Evolutionary conservation across 2,888 invertebrate genomes (phyloP), one percentile per base, ranked within the genome.

Genomic region (Drosophila ezoana): DNA sequence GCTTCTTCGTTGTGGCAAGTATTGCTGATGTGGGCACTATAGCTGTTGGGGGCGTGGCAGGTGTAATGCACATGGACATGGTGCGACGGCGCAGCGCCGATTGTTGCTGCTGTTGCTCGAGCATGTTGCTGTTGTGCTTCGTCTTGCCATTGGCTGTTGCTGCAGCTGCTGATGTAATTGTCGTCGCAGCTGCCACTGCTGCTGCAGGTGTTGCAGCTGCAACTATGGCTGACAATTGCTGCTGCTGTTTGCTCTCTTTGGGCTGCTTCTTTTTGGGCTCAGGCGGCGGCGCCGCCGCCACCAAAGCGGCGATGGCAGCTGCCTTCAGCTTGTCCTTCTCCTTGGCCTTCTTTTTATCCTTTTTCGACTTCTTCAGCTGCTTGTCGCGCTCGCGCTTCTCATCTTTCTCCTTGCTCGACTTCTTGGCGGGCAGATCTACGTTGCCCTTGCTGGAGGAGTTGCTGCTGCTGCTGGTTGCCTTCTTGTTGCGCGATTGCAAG

Each of bases 401-500:
- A 10, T 77, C 66, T 63, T 83, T 83, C 10, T 66, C 78, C 48
- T 84, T 85, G 40, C 60, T 62, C 2, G 71, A 35, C 32, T 81
- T 65, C 45, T 81, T 84, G 16, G 47, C 54, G 1, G 63, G 11
- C n/a, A 68, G 16, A 1, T 56, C 59, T 0, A 47, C 40, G 16
- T 51, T 79, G 51, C 63, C 63, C 51, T 73, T 73, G 20, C 61
- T 52, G n/a, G 79, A 66, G 5, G 79, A 66, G 5, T 45, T 41
- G 4, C 48, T 41, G 52, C 54, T 69, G 16, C 48, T 38, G 52
- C 54, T 69, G 16, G 79, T 67, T 1, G 74, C 68, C 20, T 94
- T 94, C 66, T 94, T 94, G 64, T 94, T 94, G 70, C 94, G 93
- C 57, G 94, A 94, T 79, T 94, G 94, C 45, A 95, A 89, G 78